Base-by-base conservation (phyloP, 2,113 vertebrate species). In the Halichoerus grypus region DNA sequence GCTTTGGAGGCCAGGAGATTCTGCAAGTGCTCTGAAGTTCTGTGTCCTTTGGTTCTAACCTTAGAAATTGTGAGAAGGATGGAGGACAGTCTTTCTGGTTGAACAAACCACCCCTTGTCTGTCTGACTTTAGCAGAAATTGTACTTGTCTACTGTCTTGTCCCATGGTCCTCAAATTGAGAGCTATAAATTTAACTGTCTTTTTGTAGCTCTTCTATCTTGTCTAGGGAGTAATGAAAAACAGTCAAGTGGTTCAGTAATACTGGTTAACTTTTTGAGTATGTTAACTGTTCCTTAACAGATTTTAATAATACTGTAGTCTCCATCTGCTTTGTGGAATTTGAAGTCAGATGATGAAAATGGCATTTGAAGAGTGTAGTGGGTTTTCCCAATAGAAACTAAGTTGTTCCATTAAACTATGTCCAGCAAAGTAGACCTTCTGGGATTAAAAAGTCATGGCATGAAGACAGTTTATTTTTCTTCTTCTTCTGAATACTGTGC, bases 11-110 rank as follows among this genome's bases (percentile, higher is more conserved):
- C 79, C 59, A 10, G 5, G 9, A 97, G 84, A 63, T 97, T 53
- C 55, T 93, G 21, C 63, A 81, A 88, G 91, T 86, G 7, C 72
- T 95, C 33, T 96, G 67, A 33, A 96, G 71, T 36, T 88, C 97
- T 90, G 1, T 97, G 88, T 76, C 98, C 74, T 98, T 97, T 24
- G 71, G 59, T 98, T 97, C 89, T 96, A 93, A 93, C 96, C 87
- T 96, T 92, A 97, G 93, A 91, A 39, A 83, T 80, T 76, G 57
- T 22, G 86, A 71, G 76, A 80, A 31, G 42, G 12, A 55, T 74
- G 49, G 84, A 95, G 69, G 76, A 97, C 69, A 96, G 57, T 83
- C 5, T 86, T 2, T 91, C 80, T 14, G 6, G 10, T 85, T 90
- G 72, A 93, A 91, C 46, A 97, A 69, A 92, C 59, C 89, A 31